These are phyloP conservation scores for Helicolenus hilgendorfi DNA, from an alignment of 2,797 vertebrate genomes.

Conservation along the genomic window DNA sequence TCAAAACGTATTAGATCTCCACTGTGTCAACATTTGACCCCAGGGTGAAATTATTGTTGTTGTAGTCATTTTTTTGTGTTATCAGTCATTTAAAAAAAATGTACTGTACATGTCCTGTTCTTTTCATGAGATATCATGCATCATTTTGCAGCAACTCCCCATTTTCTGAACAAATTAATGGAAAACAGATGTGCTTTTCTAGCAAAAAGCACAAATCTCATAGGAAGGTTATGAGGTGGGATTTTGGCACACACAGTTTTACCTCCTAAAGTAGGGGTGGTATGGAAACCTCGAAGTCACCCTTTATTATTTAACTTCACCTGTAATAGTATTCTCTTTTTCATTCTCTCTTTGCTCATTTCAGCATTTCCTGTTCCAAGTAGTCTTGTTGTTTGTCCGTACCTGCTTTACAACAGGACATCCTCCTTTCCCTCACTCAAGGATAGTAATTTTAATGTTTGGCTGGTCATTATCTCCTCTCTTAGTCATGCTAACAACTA, in stretches of 20 bases:
- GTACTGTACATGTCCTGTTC: background rate
- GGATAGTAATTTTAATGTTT: background rate
- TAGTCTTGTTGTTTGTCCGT: background rate
- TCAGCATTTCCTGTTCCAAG: background rate
- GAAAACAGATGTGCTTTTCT: conserved; percentile 62
- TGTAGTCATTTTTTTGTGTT: background rate
- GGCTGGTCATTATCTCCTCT: background rate
- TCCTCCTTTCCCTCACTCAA: background rate
- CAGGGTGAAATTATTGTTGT: background rate
- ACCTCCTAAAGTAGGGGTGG: conserved; percentile 24
- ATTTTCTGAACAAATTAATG: conserved; percentile 48
- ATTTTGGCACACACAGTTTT: conserved; percentile 11
- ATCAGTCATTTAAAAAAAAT: conserved; percentile 19
- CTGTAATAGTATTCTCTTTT: background rate
- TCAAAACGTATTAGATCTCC: background rate
- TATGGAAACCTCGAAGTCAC: conserved; percentile 16
- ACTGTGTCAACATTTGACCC: background rate
- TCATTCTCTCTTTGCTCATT: background rate
- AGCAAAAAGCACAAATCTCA: conserved; percentile 32
- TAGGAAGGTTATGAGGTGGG: conserved; percentile 30
- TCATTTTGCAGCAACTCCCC: conserved; percentile 48
- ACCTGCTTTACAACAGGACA: background rate
- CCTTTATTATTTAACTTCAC: background rate
- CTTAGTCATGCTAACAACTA: background rate
- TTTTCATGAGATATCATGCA: conserved; percentile 21